phyloP scores from a whole-genome alignment of 2,113 vertebrate genomes.

The Suncus etruscus region DNA sequence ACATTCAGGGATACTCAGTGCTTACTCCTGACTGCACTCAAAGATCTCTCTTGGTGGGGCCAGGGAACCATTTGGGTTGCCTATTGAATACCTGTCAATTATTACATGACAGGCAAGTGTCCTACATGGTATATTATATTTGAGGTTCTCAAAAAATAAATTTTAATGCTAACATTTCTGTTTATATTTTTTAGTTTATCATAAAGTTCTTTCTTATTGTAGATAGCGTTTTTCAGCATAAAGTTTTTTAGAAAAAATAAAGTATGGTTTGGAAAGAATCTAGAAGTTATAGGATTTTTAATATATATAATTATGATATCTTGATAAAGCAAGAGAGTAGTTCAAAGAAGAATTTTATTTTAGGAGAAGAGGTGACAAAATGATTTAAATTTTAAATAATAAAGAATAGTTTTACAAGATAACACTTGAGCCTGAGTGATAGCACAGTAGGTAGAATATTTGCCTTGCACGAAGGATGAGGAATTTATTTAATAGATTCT shows the following conservation, averaged over 20 bases:
- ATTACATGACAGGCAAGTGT: no score
- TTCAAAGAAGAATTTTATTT: neutral
- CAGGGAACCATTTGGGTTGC: no score
- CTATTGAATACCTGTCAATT: no score
- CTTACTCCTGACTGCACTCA: no score
- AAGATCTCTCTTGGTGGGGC: no score
- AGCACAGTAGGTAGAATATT: no score
- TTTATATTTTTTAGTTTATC: conserved; percentile 17
- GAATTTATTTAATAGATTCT: no score
- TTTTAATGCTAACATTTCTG: conserved; percentile 59
- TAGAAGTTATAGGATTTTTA: neutral
- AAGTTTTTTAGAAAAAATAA: conserved; percentile 36
- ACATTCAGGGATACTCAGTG: no score
- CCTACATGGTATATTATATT: no score
- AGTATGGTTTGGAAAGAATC: neutral
- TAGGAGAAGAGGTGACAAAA: no score
- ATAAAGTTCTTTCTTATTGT: conserved; percentile 18
- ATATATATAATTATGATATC: neutral
- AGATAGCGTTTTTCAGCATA: neutral
- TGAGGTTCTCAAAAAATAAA: conserved; percentile 32
- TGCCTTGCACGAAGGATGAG: no score
- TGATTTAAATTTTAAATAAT: neutral
- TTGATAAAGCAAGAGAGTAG: conserved; percentile 5
- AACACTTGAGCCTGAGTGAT: neutral
- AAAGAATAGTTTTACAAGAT: conserved; percentile 7